Base-by-base conservation (phyloP, 2,113 vertebrate species). In the Amia ocellicauda region DNA sequence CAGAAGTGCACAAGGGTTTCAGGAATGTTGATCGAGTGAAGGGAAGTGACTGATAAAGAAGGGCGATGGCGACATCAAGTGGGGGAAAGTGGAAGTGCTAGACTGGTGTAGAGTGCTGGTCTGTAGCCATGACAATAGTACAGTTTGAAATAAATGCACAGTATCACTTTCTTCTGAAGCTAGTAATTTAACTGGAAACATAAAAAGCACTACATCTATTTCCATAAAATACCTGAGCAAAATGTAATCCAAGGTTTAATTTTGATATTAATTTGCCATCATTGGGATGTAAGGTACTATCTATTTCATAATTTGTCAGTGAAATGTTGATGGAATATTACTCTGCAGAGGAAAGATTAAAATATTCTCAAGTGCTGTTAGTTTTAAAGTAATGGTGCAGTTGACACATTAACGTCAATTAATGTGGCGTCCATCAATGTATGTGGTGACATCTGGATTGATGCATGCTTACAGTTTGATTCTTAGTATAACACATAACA, bases 81-180 rank as follows among this genome's bases (percentile, higher is more conserved):
- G n/a, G n/a, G n/a, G n/a, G n/a, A n/a, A n/a, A n/a, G n/a, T n/a
- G n/a, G n/a, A n/a, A n/a, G n/a, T n/a, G n/a, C n/a, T n/a, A n/a
- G n/a, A n/a, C n/a, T n/a, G n/a, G n/a, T n/a, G n/a, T n/a, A n/a
- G n/a, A n/a, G n/a, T n/a, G n/a, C n/a, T n/a, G n/a, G n/a, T n/a
- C n/a, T n/a, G n/a, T n/a, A n/a, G n/a, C n/a, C n/a, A n/a, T n/a
- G n/a, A n/a, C n/a, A n/a, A n/a, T n/a, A 88, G 73, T 90, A 89
- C 87, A 89, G 86, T 91, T 88, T 50, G 85, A 91, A 84, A 88
- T 78, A 91, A 92, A 91, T 93, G 93, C 91, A 94, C 92, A 93
- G 91, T 93, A 91, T 92, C 11, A 79, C 88, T 82, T 76, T 83
- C 69, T 80, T 69, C 74, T 82, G 42, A 64, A 52, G 57, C 75